Percentiles rank a stretch among this genome's conserved stretches.
These are phyloP conservation scores for Cataglyphis altisquamis DNA, from an alignment of 2,888 invertebrate genomes.

Conservation along the genomic window DNA sequence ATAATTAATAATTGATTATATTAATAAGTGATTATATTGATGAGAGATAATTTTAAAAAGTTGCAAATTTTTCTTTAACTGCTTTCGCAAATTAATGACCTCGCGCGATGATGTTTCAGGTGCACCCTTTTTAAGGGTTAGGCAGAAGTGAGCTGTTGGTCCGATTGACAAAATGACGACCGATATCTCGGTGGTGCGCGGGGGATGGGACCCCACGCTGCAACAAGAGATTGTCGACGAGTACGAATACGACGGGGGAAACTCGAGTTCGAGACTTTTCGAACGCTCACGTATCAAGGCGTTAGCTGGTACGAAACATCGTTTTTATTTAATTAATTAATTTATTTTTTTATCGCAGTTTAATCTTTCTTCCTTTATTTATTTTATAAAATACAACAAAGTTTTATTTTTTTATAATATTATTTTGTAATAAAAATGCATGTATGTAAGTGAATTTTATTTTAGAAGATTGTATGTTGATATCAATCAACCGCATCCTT, in stretches of 20 bases:
- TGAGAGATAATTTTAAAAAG: not conserved
- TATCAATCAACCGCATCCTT: constrained; percentile 68
- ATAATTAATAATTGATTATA: too few species aligned
- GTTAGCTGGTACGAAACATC: constrained; percentile 92
- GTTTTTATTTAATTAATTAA: not conserved
- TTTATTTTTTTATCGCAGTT: not conserved
- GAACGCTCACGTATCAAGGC: constrained; percentile 99
- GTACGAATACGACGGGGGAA: constrained; percentile 99
- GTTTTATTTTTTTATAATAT: not conserved
- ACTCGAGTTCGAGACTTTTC: constrained; percentile 99
- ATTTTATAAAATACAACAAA: not conserved
- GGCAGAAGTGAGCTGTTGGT: constrained; percentile 83
- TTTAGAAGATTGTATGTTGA: constrained; percentile 19
- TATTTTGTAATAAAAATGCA: not conserved
- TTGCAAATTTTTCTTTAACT: not conserved
- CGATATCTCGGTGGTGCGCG: constrained; percentile 97
- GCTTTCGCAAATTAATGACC: not conserved
- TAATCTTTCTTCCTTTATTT: not conserved
- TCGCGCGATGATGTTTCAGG: constrained; percentile 74
- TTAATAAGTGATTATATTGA: not conserved
- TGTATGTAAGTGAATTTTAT: too few species aligned
- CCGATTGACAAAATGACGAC: constrained; percentile 93
- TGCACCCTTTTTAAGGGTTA: constrained; percentile 83
- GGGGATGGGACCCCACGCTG: constrained; percentile 95
- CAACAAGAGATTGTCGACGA: constrained; percentile 98